A percentile compares a stretch with the other conserved stretches of the same genome.
phyloP scores from a whole-genome alignment of 2,113 vertebrate species.

The Podarcis muralis region DNA sequence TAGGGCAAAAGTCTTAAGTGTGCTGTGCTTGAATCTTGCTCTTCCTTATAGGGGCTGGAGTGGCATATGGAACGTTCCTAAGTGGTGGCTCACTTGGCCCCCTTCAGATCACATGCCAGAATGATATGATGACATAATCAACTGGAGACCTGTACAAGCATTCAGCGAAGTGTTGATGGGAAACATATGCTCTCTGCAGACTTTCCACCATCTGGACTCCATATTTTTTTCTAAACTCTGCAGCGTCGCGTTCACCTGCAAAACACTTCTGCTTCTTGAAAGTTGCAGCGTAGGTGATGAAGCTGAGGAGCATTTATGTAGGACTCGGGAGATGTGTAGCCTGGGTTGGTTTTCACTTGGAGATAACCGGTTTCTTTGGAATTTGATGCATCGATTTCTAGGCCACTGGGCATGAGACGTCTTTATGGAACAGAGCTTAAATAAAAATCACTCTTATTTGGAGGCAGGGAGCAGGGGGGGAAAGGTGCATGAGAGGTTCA shows the following conservation, averaged over 20 bases:
- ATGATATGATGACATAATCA: conserved; percentile 23
- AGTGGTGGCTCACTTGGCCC: not conserved
- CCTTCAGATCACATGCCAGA: conserved; percentile 17
- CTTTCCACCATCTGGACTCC: not conserved
- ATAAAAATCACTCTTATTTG: not conserved
- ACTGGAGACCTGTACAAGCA: not conserved
- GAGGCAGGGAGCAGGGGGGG: not conserved
- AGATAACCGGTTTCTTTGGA: not conserved
- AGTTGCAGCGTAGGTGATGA: not conserved
- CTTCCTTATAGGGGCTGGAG: not conserved
- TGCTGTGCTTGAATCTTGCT: not conserved
- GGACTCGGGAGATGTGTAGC: not conserved
- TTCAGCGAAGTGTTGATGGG: conserved; percentile 6
- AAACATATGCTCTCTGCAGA: conserved; percentile 2
- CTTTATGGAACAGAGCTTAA: not conserved
- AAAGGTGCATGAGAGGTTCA: not conserved
- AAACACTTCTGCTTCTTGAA: not conserved
- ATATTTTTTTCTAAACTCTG: not conserved
- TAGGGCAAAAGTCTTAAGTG: not conserved
- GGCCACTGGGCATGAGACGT: not conserved
- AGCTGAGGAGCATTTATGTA: not conserved
- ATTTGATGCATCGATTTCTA: not conserved
- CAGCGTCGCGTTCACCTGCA: conserved; percentile 18
- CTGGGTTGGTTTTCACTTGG: not conserved
- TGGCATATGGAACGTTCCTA: not conserved